Evolutionary conservation across 2,888 invertebrate genomes (phyloP), one percentile per base, ranked within the genome.

Genomic region (Eurytoma californica): DNA sequence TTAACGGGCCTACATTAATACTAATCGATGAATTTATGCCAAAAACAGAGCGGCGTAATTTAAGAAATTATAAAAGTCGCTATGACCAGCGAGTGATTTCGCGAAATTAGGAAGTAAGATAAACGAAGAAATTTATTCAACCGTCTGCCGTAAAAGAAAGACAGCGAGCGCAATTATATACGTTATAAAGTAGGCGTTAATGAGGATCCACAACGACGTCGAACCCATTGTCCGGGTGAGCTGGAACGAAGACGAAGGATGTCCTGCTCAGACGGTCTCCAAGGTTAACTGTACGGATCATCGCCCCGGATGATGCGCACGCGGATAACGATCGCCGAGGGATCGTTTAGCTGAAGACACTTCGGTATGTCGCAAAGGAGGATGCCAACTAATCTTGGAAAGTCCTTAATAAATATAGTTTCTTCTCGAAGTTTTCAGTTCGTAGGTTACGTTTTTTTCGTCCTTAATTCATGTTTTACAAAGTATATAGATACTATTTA

Each of bases 231-330:
- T 13, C 3, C 51, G 13, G 51, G 2, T 51, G 51, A 51, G 16
- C 13, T 30, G 30, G 30, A 30, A 30, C 30, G 30, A 30, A 30
- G 30, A 39, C 39, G 39, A 9, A 39, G 39, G 53, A 53, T 53
- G 53, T n/a, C 14, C 53, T n/a, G 53, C 5, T 53, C n/a, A n/a
- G 53, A 53, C 53, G 53, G 28, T 66, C 16, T 18, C 16, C 68
- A 68, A 68, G 68, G 68, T 55, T 28, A 68, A 30, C 3, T 12
- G 55, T 24, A 30, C 68, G 30, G 68, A 68, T 68, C 68, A 67
- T 67, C 30, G 67, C n/a, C 55, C 67, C n/a, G 67, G 53, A 67
- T 67, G 55, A 67, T 67, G 55, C 55, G 30, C 55, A 55, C 67
- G 28, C 14, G 67, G 55, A 67, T 67, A 67, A 67, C 30, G 67